Evolutionary conservation across 2,113 vertebrate species (phyloP).

Genomic region (Uria aalge): DNA sequence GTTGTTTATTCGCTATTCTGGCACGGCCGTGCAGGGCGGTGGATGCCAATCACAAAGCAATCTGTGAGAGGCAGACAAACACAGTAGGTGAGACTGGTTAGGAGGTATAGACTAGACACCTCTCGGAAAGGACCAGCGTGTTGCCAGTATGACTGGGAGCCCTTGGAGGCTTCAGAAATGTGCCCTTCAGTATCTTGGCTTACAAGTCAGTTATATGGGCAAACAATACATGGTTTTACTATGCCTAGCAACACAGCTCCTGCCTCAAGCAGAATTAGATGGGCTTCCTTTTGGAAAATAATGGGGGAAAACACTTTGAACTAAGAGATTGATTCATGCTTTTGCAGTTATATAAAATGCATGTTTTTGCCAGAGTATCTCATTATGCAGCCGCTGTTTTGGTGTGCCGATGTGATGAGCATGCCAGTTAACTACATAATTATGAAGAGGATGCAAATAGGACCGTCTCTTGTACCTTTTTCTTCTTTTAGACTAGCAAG

Average conservation of each 20-base stretch:
- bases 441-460: neutral
- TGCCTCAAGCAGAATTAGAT: neutral
- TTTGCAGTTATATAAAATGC: neutral
- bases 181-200: neutral
- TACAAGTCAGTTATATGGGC: neutral
- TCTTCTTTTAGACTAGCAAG: neutral
- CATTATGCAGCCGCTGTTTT: neutral
- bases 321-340: neutral
- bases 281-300: neutral
- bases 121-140: neutral
- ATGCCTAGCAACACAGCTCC: neutral
- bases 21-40: neutral
- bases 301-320: neutral
- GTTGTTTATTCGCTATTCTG: conserved; percentile 64
- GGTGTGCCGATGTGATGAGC: neutral
- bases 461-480: neutral
- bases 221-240: neutral
- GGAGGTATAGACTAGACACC: neutral
- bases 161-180: neutral
- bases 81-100: conserved; percentile 39
- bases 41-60: conserved; percentile 40
- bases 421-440: neutral
- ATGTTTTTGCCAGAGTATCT: conserved; percentile 12
- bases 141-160: neutral
- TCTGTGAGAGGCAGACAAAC: conserved; percentile 53